These are phyloP conservation scores for Aspidoscelis tigris DNA, from an alignment of 2,113 vertebrate species.

Conservation along the genomic window DNA sequence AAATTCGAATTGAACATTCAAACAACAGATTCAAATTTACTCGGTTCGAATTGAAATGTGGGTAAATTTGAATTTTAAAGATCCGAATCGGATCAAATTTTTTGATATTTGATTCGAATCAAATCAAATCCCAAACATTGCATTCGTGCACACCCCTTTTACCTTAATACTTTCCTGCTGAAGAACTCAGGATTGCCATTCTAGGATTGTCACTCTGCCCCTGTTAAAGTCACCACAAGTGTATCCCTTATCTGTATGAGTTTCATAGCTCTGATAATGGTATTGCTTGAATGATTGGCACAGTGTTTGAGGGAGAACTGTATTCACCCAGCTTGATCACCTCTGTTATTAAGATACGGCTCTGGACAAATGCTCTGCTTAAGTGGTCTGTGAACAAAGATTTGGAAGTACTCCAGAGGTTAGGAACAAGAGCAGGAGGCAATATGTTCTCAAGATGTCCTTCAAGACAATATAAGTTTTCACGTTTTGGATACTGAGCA, in stretches of 20 bases:
- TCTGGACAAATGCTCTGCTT: neutral
- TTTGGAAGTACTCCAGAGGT: constrained; percentile 11
- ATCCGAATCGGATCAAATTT: too few species aligned
- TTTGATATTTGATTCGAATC: too few species aligned
- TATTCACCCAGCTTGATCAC: neutral
- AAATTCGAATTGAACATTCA: too few species aligned
- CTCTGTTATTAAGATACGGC: neutral
- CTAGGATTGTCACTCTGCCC: neutral
- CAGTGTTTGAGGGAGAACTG: neutral
- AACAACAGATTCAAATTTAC: too few species aligned
- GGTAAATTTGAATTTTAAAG: too few species aligned
- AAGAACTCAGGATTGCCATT: neutral
- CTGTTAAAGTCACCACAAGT: neutral
- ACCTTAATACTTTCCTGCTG: neutral
- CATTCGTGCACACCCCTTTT: neutral
- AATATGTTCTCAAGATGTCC: neutral
- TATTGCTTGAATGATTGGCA: neutral
- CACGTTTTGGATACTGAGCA: neutral
- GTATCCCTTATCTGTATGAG: neutral
- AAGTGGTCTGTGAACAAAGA: neutral
- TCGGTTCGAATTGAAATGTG: too few species aligned
- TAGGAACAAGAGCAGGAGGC: neutral
- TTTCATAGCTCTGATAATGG: constrained; percentile 5
- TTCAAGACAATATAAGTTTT: neutral
- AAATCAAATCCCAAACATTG: neutral